These are phyloP conservation scores for Anneissia japonica DNA, from an alignment of 35 echinoderm and acorn worm genomes.

Conservation along the genomic window DNA sequence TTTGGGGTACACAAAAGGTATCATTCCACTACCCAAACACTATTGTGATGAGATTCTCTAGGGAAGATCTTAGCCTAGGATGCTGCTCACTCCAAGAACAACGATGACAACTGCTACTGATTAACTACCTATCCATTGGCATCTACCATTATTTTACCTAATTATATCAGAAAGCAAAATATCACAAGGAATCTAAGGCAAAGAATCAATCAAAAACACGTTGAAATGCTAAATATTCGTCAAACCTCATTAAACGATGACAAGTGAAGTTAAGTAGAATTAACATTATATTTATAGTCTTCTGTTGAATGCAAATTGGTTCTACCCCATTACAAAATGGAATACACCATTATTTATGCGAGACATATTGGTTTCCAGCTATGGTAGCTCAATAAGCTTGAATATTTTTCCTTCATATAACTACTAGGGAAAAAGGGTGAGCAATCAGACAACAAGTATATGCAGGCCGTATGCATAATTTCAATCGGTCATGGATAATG, in stretches of 20 bases:
- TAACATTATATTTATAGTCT: too few species aligned
- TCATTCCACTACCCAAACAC: not conserved
- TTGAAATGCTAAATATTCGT: too few species aligned
- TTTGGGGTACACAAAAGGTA: not conserved
- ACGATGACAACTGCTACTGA: not conserved
- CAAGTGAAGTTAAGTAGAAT: too few species aligned
- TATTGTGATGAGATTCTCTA: not conserved
- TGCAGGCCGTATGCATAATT: not conserved
- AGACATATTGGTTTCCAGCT: not conserved
- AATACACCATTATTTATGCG: not conserved
- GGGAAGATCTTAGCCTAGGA: constrained; percentile 1
- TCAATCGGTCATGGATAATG: not conserved
- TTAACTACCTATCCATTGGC: not conserved
- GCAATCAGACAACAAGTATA: not conserved
- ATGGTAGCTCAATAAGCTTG: not conserved
- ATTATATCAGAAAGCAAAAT: not conserved
- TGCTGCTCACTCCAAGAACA: not conserved
- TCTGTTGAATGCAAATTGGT: not conserved
- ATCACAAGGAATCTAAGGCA: too few species aligned
- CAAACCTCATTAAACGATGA: too few species aligned
- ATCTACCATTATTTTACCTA: not conserved
- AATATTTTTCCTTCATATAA: not conserved
- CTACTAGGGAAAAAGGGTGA: not conserved
- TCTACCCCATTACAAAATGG: not conserved
- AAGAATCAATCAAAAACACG: too few species aligned